Evolutionary conservation across 2,888 invertebrate genomes (phyloP).

Genomic region (Drosophila paranaensis): DNA sequence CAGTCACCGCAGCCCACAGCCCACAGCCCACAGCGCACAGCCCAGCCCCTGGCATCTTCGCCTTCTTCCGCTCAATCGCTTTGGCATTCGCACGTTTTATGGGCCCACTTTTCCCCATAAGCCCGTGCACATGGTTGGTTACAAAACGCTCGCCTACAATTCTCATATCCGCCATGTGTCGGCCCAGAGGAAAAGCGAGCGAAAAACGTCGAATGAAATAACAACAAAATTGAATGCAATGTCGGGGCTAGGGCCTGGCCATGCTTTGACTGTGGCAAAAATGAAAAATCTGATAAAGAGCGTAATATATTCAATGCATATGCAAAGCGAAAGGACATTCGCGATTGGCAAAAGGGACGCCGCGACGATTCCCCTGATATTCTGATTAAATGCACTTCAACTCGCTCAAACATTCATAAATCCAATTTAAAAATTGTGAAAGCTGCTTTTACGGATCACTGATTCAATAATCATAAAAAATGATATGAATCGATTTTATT

Average conservation of each 20-base stretch:
- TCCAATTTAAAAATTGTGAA: constrained; percentile 12
- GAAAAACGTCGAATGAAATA: constrained; percentile 43
- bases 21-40: constrained; percentile 15
- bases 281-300: constrained; percentile 13
- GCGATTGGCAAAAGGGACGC: constrained; percentile 13
- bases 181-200: constrained; percentile 11
- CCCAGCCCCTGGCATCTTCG: too few species aligned
- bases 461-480: neutral
- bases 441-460: neutral
- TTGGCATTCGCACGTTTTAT: constrained; percentile 42
- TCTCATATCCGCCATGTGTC: constrained; percentile 46
- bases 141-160: constrained; percentile 28
- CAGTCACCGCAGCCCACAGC: neutral
- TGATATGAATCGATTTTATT: neutral
- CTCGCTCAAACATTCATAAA: constrained; percentile 1
- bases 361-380: constrained; percentile 10
- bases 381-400: constrained; percentile 23
- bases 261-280: neutral
- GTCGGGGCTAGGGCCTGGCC: neutral
- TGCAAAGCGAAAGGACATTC: constrained; percentile 14
- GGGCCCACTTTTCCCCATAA: constrained; percentile 43
- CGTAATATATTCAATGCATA: constrained; percentile 6
- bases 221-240: constrained; percentile 34
- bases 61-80: constrained; percentile 26
- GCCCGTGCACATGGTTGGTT: constrained; percentile 28